Evolutionary conservation across 1,140 invertebrate species (phyloP), one percentile per base, ranked within the genome.

Genomic region (Araneus ventricosus): DNA sequence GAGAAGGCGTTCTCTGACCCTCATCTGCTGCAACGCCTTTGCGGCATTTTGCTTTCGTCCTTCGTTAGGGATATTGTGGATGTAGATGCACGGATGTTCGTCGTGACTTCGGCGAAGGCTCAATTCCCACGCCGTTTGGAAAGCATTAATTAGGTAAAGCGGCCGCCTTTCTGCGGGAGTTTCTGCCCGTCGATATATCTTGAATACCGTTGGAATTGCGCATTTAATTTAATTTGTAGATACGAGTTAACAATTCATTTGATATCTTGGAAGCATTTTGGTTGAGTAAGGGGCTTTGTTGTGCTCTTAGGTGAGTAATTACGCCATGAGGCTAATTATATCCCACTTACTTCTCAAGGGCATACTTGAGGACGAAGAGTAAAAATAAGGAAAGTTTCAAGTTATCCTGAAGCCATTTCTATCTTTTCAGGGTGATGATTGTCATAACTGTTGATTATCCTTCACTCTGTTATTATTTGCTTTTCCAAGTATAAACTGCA

Each of bases 1-100:
- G 34, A 75, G 88, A 79, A 89, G 88, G 88, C 88, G 88, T 89
- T 67, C 79, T 89, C 30, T 89, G 88, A 89, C 88, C 88, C 67
- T 75, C 30, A 75, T 75, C 34, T 37, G 2, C 30, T 24, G 10
- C 24, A 52, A 52, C 37, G 30, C 67, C 67, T 67, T 37, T 34
- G 14, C 84, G 34, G 30, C 45, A 10, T 59, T 24, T 61, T 57
- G 30, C 84, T 61, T 86, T 86, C 57, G 84, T 39, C 57, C 57
- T 86, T 86, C 37, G 22, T 61, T 59, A 59, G 20, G 30, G 41
- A 59, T 61, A 30, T 27, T 24, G 34, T 30, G 45, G 24, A n/a
- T 17, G n/a, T 10, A 24, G 45, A 27, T 75, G 20, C 34, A 75
- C 37, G 34, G 22, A 75, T 75, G 70, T 24, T 59, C 61, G 52